Conservation (phyloP, 2,888 invertebrate genomes). For the Ichneumon xanthorius region DNA sequence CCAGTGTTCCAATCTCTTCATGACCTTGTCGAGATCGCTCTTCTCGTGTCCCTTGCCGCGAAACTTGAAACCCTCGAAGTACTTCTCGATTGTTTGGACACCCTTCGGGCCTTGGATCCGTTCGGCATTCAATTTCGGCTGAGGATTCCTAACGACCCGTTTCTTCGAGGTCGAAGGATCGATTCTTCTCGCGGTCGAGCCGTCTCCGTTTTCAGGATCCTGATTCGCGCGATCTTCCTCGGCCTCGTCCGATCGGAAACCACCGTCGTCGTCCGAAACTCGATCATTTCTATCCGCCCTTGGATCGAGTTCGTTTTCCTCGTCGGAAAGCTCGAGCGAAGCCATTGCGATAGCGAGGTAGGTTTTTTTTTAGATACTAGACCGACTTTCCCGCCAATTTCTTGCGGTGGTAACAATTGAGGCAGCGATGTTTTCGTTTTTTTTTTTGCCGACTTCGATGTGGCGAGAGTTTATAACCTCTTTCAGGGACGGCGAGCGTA, state of each 20-base stretch:
- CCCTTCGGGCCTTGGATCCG: conserved; percentile 92
- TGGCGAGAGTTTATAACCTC: conserved; percentile 37
- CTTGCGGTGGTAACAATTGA: background rate
- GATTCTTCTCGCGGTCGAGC: conserved; percentile 83
- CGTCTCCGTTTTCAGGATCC: conserved; percentile 65
- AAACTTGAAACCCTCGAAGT: conserved; percentile 93
- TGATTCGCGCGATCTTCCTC: conserved; percentile 52
- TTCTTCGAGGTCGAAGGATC: conserved; percentile 85
- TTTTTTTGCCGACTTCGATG: background rate
- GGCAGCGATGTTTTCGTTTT: background rate
- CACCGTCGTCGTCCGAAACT: conserved; percentile 54
- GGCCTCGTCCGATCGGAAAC: conserved; percentile 60
- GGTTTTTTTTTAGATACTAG: conserved; percentile 20
- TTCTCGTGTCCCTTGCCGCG: conserved; percentile 94
- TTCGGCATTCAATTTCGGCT: conserved; percentile 89
- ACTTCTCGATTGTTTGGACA: conserved; percentile 91
- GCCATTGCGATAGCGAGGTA: conserved; percentile 4
- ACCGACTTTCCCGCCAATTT: conserved; percentile 46
- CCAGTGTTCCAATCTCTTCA: conserved; percentile 97
- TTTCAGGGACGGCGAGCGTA: background rate
- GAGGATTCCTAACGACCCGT: conserved; percentile 88
- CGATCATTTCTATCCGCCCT: conserved; percentile 54
- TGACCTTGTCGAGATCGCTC: conserved; percentile 91
- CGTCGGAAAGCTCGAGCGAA: conserved; percentile 61
- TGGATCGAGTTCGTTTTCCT: conserved; percentile 54